Percentiles rank a stretch among this genome's conserved stretches.
phyloP scores from a whole-genome alignment of 2,888 invertebrate genomes.

The Erebia aethiops region DNA sequence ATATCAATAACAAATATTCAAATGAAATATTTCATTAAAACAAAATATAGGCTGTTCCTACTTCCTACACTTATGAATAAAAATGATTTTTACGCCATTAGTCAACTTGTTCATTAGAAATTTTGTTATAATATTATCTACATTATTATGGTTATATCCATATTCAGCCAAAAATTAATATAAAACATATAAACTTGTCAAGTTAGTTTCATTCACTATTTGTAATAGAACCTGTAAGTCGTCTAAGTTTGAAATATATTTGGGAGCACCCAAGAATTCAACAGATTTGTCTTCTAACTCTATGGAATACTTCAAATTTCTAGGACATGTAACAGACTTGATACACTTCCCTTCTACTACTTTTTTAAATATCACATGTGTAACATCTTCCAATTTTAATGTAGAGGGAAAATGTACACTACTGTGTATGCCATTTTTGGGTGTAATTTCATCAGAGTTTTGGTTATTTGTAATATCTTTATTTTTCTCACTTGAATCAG shows the following conservation, averaged over 20 bases:
- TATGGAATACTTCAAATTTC: conserved; percentile 72
- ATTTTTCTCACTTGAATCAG: conserved; percentile 23
- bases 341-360: conserved; percentile 59
- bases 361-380: conserved; percentile 72
- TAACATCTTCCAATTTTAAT: conserved; percentile 49
- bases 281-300: conserved; percentile 70
- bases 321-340: conserved; percentile 72
- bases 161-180: conserved; percentile 49
- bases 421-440: conserved; percentile 32
- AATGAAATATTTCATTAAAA: conserved; percentile 33
- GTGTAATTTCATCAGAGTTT: conserved; percentile 20
- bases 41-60: conserved; percentile 20
- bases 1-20: conserved; percentile 33
- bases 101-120: conserved; percentile 22
- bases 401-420: conserved; percentile 40
- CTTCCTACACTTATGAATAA: conserved; percentile 2
- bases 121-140: neutral
- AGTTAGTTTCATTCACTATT: conserved; percentile 76
- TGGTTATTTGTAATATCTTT: conserved; percentile 22
- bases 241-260: conserved; percentile 70
- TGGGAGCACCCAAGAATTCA: conserved; percentile 77
- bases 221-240: conserved; percentile 77
- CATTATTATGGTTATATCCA: neutral
- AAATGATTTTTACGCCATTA: conserved; percentile 21
- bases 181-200: conserved; percentile 70